A percentile compares a stretch with the other conserved stretches of the same genome.
These are phyloP conservation scores for Cecropterus lyciades DNA, from an alignment of 1,140 invertebrate species.

Conservation along the genomic window DNA sequence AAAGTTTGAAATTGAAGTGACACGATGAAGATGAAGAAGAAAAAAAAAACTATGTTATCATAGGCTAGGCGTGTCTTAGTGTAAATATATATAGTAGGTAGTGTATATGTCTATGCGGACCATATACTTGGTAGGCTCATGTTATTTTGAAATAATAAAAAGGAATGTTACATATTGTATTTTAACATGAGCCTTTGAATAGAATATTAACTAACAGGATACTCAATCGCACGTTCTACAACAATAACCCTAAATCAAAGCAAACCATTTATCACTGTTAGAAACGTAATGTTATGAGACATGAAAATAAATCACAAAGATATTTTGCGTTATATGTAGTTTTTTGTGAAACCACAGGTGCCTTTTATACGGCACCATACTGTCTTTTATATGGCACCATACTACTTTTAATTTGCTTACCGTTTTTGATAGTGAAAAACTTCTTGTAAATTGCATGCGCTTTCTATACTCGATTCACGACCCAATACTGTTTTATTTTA, in stretches of 20 bases:
- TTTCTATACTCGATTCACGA: too few relatives aligned
- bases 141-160: too few relatives aligned
- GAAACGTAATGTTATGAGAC: slow-evolving; percentile 47
- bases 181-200: background rate
- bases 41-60: too few relatives aligned
- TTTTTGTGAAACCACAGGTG: slow-evolving; percentile 65
- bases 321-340: slow-evolving; percentile 51
- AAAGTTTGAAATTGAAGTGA: too few relatives aligned
- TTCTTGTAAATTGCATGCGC: slow-evolving; percentile 16
- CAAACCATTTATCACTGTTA: slow-evolving; percentile 39
- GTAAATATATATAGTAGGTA: too few relatives aligned
- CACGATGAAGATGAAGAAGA: too few relatives aligned
- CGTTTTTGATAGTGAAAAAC: slow-evolving; percentile 51
- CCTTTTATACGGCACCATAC: slow-evolving; percentile 58
- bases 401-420: slow-evolving; percentile 54
- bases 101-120: too few relatives aligned
- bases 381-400: too few relatives aligned
- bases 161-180: too few relatives aligned
- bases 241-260: slow-evolving; percentile 37
- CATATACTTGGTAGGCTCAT: too few relatives aligned
- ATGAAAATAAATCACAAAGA: slow-evolving; percentile 49
- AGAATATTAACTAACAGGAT: slow-evolving; percentile 6
- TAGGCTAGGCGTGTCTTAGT: too few relatives aligned
- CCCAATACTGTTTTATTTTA: too few relatives aligned
- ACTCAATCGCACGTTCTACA: background rate